A percentile compares a stretch with the other conserved stretches of the same genome.
These are phyloP conservation scores for Tipula lateralis DNA, from an alignment of 2,888 invertebrate genomes.

Conservation along the genomic window DNA sequence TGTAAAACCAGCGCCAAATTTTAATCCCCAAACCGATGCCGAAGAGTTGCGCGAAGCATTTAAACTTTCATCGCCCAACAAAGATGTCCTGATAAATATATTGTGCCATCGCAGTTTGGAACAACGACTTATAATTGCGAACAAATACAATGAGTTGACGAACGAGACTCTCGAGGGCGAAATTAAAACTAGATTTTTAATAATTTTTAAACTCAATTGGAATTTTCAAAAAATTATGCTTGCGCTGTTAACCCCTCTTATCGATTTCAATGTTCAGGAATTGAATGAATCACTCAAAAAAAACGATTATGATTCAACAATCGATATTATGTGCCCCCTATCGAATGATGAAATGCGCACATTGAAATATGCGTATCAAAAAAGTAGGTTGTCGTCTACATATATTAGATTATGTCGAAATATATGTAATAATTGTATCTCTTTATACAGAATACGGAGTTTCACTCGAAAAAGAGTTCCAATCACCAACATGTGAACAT, in stretches of 20 bases:
- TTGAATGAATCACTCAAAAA: not conserved
- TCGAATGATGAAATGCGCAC: not conserved
- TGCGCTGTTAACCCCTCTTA: not conserved
- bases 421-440: not conserved
- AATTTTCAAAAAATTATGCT: not conserved
- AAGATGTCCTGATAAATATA: slow-evolving; percentile 80
- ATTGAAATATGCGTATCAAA: not conserved
- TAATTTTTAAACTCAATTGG: not conserved
- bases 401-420: not conserved
- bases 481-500: slow-evolving; percentile 86
- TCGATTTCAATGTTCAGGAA: not conserved
- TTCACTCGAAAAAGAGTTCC: slow-evolving; percentile 74
- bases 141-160: slow-evolving; percentile 64
- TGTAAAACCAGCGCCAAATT: slow-evolving; percentile 67
- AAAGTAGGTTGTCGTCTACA: not conserved
- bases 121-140: slow-evolving; percentile 66
- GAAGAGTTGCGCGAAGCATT: slow-evolving; percentile 78
- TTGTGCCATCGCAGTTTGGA: slow-evolving; percentile 75
- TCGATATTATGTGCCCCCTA: not conserved
- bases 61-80: slow-evolving; percentile 87
- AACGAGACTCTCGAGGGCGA: slow-evolving; percentile 31
- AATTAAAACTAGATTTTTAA: slow-evolving; percentile 32
- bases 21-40: slow-evolving; percentile 75
- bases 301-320: not conserved
- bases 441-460: slow-evolving; percentile 65